Conservation (phyloP, 2,888 invertebrate genomes). For the Nezara viridula region DNA sequence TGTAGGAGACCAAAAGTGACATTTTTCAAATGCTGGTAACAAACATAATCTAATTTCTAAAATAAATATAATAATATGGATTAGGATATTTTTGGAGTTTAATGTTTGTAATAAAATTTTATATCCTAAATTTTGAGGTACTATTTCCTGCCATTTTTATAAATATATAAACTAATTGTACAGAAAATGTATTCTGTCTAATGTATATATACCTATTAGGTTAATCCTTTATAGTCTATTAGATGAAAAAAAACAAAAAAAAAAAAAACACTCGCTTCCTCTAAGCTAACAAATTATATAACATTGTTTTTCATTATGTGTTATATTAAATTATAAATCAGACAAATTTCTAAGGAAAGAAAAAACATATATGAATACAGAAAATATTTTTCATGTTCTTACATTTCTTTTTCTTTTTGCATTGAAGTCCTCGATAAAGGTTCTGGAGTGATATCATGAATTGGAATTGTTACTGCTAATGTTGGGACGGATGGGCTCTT, state of each 20-base stretch:
- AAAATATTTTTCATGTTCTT: neutral
- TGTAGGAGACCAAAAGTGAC: no score
- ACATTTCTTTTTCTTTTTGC: constrained; percentile 58
- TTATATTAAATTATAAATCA: neutral
- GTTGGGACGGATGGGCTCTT: constrained; percentile 62
- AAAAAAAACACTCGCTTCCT: neutral
- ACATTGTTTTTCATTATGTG: neutral
- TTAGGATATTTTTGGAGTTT: no score
- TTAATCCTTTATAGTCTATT: no score
- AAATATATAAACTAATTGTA: neutral
- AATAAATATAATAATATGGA: no score
- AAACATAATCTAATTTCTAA: no score
- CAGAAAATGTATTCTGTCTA: neutral
- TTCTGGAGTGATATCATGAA: constrained; percentile 61
- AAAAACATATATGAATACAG: neutral
- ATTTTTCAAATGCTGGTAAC: no score
- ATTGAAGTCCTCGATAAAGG: constrained; percentile 52
- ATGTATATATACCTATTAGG: no score
- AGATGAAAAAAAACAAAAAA: no score
- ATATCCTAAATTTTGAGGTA: no score
- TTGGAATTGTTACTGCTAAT: constrained; percentile 64
- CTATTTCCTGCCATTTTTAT: no score
- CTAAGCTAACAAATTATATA: neutral
- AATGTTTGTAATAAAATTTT: no score
- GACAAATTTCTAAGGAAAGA: neutral